Base-by-base conservation (phyloP, 2,888 invertebrate species). In the Microplitis manilae region DNA sequence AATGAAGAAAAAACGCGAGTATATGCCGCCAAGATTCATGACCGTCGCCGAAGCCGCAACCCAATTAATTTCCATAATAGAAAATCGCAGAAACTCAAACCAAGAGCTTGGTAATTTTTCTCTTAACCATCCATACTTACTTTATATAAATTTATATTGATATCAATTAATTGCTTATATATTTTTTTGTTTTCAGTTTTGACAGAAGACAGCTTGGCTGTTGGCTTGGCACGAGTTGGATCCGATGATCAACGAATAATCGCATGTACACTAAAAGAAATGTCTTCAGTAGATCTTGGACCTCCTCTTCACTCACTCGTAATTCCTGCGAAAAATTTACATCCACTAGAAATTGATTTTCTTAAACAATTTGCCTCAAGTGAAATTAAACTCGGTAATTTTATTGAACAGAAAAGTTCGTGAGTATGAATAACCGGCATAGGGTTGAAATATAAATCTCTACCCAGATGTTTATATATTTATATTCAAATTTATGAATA, bases 21-120 rank as follows among this genome's bases (percentile, higher is more conserved):
- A 96, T 90, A 96, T 98, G 93, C 96, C 98, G 5, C 96, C 99
- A 0, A 93, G 95, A 84, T 99, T 97, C 89, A 98, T 99, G 98
- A 94, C 94, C 62, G 97, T 96, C 0, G 92, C 93, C 69, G 96
- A 97, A 91, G 99, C 99, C 20, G 94, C 96, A 5, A 88, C 91
- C 73, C 99, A 99, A 90, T 89, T 99, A 62, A 87, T 97, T 73
- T 91, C 94, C 87, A 96, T 97, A 82, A 92, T 96, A 61, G 91
- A 93, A 77, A 92, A 91, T 68, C 92, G 91, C 79, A 87, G 86
- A 73, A 85, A 89, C 6, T 83, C 87, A 40, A 87, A 87, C 15
- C 84, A 86, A 86, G 64, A 84, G 85, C 77, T 84, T 86, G 91
- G 92, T 91, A 79, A 79, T 79, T 67, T 41, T 72, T 17, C 30